Conservation (phyloP, 2,888 invertebrate genomes). For the Rhodophaea formosa region DNA sequence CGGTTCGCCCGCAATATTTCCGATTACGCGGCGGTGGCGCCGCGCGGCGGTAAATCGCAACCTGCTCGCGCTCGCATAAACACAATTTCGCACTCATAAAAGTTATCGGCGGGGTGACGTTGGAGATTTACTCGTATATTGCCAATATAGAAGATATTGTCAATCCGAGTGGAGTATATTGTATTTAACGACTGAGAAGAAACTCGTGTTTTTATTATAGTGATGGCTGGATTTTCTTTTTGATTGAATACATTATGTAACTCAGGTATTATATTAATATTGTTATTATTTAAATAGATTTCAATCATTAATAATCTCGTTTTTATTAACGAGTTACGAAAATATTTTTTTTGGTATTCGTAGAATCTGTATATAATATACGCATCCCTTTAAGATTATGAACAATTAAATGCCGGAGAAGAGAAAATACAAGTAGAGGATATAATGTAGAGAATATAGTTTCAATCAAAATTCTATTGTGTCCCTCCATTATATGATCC, state of each 20-base stretch:
- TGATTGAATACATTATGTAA: no score
- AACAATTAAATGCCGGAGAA: no score
- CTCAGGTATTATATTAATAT: no score
- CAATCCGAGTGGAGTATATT: constrained; percentile 13
- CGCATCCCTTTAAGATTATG: no score
- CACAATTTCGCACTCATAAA: constrained; percentile 79
- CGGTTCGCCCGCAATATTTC: constrained; percentile 70
- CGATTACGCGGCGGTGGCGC: constrained; percentile 54
- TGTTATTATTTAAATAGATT: no score
- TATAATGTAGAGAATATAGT: not conserved
- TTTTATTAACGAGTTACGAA: no score
- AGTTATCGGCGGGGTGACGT: constrained; percentile 65
- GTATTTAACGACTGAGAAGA: constrained; percentile 8
- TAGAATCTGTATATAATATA: no score
- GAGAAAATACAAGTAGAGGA: no score
- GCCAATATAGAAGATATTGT: constrained; percentile 15
- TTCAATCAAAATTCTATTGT: not conserved
- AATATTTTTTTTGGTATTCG: no score
- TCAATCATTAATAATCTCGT: no score
- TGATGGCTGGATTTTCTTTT: not conserved
- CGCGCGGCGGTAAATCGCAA: constrained; percentile 63
- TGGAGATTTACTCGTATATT: constrained; percentile 22
- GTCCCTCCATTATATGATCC: not conserved
- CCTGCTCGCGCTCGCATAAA: constrained; percentile 66
- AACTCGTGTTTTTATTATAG: not conserved